A percentile compares a stretch with the other conserved stretches of the same genome.
Conservation (phyloP, 92 coral and sea anemone genomes). For the Actinostola sp. region DNA sequence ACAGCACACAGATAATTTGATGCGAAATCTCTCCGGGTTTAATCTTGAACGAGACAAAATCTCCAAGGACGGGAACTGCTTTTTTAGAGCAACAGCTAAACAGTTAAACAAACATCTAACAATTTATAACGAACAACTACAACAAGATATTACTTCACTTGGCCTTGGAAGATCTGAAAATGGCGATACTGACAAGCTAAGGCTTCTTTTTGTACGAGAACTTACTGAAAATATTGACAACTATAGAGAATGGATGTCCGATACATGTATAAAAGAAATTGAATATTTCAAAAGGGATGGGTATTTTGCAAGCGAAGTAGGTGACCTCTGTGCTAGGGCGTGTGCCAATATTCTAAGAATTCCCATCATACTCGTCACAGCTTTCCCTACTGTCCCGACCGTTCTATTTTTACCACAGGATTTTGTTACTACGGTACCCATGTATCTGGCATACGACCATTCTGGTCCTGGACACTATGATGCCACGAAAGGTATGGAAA, state of each 20-base stretch:
- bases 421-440: constrained; percentile 48
- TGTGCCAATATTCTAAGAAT: constrained; percentile 55
- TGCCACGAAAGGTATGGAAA: constrained; percentile 72
- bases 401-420: constrained; percentile 75
- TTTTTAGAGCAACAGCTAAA: constrained; percentile 47
- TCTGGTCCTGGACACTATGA: constrained; percentile 83
- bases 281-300: constrained; percentile 64
- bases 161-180: constrained; percentile 46
- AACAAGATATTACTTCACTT: constrained; percentile 15
- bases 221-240: constrained; percentile 53
- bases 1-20: constrained; percentile 42
- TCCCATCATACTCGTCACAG: constrained; percentile 71
- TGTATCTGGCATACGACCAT: constrained; percentile 74
- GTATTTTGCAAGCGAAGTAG: constrained; percentile 68
- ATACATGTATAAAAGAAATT: constrained; percentile 29
- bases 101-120: constrained; percentile 49
- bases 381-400: constrained; percentile 58
- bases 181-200: constrained; percentile 48
- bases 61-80: constrained; percentile 64
- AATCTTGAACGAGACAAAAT: constrained; percentile 54
- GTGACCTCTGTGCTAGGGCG: constrained; percentile 75
- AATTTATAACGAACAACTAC: constrained; percentile 23
- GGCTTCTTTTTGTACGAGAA: constrained; percentile 56
- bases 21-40: constrained; percentile 56
- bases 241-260: constrained; percentile 71